Base-by-base conservation (phyloP, 2,113 vertebrate species). In the Vimba vimba region DNA sequence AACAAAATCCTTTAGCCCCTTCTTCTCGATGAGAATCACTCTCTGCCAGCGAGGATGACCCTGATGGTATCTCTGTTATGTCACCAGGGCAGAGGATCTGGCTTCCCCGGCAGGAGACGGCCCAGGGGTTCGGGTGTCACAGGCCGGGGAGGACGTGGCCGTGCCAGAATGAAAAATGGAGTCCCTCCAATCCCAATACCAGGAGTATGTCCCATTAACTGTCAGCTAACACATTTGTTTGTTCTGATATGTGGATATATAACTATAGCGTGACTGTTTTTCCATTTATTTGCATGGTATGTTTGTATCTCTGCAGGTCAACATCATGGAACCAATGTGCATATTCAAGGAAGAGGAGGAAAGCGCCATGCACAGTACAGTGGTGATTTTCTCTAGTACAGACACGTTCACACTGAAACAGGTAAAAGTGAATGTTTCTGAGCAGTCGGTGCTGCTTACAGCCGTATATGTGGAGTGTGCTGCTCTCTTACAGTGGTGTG, bases 351-450 rank as follows among this genome's bases (percentile, higher is more conserved):
- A 99, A 21, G 98, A 99, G 82, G 98, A 99, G 85, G 98, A 99
- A 91, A 99, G 97, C 85, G 96, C 98, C 0, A 99, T 99, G 98
- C 98, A 99, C 91, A 99, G 97, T 87, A 99, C 98, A 0, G 97
- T 99, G 69, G 98, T 99, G 69, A 94, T 99, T 85, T 99, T 99
- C 93, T 99, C 98, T 79, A 99, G 95, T 90, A 97, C 96, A 25
- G 98, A 99, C 95, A 98, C 95, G 87, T 99, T 99, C 93, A 99
- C 98, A 47, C 92, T 98, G 74, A 96, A 99, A 93, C 98, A 99
- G 97, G 98, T 99, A 30, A 57, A 78, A 89, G 33, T 87, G 84
- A n/a, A 25, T 57, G 47, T 12, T 73, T 59, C 50, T 50, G 55
- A 62, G 27, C 6, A 3, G 1, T 71, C 12, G 2, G n/a, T 79